phyloP scores from a whole-genome alignment of 1,140 invertebrate genomes.

The Diploscapter pachys region DNA sequence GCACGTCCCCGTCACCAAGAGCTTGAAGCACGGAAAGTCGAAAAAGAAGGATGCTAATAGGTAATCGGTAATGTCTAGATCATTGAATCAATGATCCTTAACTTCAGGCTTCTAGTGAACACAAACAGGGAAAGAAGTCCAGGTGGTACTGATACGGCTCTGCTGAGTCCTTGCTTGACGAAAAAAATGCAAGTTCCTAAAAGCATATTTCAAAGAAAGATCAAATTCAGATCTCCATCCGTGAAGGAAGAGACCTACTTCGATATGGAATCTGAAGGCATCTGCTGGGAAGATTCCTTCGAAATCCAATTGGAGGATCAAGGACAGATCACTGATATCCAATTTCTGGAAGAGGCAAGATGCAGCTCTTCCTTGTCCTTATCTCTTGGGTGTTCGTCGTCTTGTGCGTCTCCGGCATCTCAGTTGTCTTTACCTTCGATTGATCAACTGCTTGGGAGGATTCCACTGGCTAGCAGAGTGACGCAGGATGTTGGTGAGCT shows the following conservation, averaged over 20 bases:
- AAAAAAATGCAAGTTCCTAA: slow-evolving; percentile 2
- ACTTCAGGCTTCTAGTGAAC: slow-evolving; percentile 8
- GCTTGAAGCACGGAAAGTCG: slow-evolving; percentile 26
- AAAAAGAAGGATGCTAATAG: slow-evolving; percentile 30
- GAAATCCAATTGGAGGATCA: neutral
- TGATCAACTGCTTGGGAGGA: neutral
- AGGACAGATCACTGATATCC: no score
- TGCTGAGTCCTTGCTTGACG: slow-evolving; percentile 19
- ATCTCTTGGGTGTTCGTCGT: no score
- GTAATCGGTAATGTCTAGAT: slow-evolving; percentile 1
- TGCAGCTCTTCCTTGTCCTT: no score
- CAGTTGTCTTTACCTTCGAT: neutral
- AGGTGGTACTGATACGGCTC: slow-evolving; percentile 30
- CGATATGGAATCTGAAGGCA: slow-evolving; percentile 6
- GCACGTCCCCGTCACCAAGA: slow-evolving; percentile 22
- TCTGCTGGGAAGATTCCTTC: slow-evolving; percentile 6
- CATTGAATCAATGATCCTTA: neutral
- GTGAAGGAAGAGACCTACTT: neutral
- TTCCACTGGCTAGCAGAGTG: slow-evolving; percentile 8
- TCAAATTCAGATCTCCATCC: neutral
- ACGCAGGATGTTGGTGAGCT: neutral
- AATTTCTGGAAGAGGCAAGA: no score
- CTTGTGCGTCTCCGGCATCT: no score
- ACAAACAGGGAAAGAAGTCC: slow-evolving; percentile 30
- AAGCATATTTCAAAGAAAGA: neutral